Base-by-base conservation (phyloP, 2,888 invertebrate genomes). In the Drosophila lutescens region DNA sequence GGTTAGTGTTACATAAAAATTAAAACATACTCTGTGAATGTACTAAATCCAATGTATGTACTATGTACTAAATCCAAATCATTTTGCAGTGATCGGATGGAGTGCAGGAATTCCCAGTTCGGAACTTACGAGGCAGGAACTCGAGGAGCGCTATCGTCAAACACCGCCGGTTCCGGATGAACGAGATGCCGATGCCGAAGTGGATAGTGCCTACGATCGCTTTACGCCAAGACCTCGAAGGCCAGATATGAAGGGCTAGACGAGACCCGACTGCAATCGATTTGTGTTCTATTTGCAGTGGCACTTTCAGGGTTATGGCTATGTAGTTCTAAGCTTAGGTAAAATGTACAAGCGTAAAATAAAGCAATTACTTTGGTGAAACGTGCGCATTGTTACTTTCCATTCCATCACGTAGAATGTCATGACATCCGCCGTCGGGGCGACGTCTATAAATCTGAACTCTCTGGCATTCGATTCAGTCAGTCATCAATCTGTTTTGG, bases 381-480 rank as follows among this genome's bases (percentile, higher is more conserved):
- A 83, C 86, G 83, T 83, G 83, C 77, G 59, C 44, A 69, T 49
- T 13, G 49, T 51, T 68, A 50, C 76, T 80, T 79, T 70, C 74
- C 68, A 77, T 75, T 73, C 70, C 75, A 77, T 82, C 79, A 86
- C 83, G 62, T 41, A 83, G 49, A 82, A 79, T 49, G 73, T 51
- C 71, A 51, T 36, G 20, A 44, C 49, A 50, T 63, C 50, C 44
- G 50, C 20, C 20, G 67, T 8, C 44, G 38, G 34, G 15, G 34
- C 40, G 32, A 7, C 43, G 49, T 49, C 46, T 86, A 80, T 83
- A 84, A 78, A 87, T 53, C 50, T 53, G 41, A 55, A 40, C 65
- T 50, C 20, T 44, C 23, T 49, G 43, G 34, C 46, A 55, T 23
- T 54, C 30, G 10, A 49, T 30, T 50, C 43, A 65, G 49, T 70